Evolutionary conservation across 2,113 vertebrate genomes (phyloP).

Genomic region (Campylomormyrus tamandua): DNA sequence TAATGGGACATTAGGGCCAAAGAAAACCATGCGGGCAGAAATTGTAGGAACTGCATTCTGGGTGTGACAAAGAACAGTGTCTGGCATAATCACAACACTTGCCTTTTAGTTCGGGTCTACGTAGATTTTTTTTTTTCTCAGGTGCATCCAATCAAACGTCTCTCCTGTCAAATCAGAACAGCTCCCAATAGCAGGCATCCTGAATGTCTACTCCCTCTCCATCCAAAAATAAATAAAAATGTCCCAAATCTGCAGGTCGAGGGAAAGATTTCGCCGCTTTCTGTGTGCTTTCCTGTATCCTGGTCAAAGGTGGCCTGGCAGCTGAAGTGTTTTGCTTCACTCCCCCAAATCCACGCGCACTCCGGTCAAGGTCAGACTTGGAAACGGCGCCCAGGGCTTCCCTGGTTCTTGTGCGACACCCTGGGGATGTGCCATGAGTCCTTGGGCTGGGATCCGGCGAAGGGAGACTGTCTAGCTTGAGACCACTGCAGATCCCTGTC

Average conservation of each 20-base stretch:
- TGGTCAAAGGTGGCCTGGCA: background rate
- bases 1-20: background rate
- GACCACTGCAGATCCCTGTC: slow-evolving; percentile 52
- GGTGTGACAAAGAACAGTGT: background rate
- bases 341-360: background rate
- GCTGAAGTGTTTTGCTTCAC: background rate
- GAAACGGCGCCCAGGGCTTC: background rate
- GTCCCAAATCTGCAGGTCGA: background rate
- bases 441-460: background rate
- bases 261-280: background rate
- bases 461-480: slow-evolving; percentile 48
- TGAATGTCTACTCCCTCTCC: background rate
- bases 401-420: background rate
- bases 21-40: background rate
- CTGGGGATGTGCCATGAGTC: background rate
- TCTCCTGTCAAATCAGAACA: slow-evolving; percentile 12
- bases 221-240: background rate
- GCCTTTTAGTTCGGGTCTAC: slow-evolving; percentile 51
- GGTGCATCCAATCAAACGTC: background rate
- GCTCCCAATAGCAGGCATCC: background rate
- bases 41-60: background rate
- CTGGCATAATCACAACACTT: slow-evolving; percentile 32
- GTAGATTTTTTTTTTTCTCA: slow-evolving; percentile 41
- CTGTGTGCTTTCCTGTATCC: background rate
- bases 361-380: background rate